A percentile compares a stretch with the other conserved stretches of the same genome.
Conservation (phyloP, 2,113 vertebrate species). For the Melanerpes formicivorus region DNA sequence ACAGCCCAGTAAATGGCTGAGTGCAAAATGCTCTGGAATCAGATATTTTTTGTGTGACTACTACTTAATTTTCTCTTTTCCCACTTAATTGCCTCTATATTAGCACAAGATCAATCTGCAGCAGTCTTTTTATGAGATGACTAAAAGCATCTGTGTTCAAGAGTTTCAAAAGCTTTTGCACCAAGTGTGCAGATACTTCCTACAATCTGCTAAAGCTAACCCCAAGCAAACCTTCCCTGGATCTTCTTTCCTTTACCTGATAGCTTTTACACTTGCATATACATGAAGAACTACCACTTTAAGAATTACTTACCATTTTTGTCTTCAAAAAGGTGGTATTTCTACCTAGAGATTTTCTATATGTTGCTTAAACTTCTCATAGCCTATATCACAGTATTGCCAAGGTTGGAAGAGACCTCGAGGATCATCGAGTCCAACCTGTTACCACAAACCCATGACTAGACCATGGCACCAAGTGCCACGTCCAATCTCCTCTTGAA, state of each 20-base stretch:
- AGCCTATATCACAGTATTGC: too few relatives aligned
- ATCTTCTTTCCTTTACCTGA: neutral
- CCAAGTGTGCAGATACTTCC: neutral
- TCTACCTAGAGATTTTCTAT: neutral
- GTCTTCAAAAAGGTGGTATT: neutral
- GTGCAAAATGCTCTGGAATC: neutral
- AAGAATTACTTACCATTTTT: neutral
- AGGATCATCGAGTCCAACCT: too few relatives aligned
- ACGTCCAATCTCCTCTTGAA: too few relatives aligned
- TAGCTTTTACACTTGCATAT: neutral
- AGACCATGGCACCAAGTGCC: too few relatives aligned
- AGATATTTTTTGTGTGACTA: neutral
- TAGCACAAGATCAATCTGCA: neutral
- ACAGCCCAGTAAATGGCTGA: neutral
- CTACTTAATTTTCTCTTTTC: neutral
- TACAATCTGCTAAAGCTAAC: neutral
- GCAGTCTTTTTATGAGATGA: neutral
- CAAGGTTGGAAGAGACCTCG: too few relatives aligned
- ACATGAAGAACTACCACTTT: neutral
- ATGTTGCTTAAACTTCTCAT: neutral
- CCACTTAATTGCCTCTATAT: neutral
- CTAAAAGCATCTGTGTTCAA: neutral
- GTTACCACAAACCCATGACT: too few relatives aligned
- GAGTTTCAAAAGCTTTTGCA: neutral
- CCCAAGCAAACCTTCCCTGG: neutral